Base-by-base conservation (phyloP, 2,113 vertebrate species). In the Aviceda subcristata region DNA sequence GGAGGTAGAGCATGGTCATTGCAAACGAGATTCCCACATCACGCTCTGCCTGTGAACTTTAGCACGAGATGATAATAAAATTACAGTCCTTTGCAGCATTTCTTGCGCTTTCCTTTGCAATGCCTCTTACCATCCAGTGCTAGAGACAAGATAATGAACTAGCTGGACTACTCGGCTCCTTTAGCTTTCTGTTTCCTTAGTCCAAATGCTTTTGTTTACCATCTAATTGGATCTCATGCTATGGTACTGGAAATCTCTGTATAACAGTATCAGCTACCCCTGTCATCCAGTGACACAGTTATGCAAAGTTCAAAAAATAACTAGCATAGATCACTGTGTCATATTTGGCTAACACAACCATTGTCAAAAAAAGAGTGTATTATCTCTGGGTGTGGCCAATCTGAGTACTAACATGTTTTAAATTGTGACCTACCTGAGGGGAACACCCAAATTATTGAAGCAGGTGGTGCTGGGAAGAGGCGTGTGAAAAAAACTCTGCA, bases 391-490 rank as follows among this genome's bases (percentile, higher is more conserved):
- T 94, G 97, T 91, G 96, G 78, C 36, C 55, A 94, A 60, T 84
- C 59, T 97, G 48, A 92, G 95, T 96, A 88, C 71, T 86, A 94
- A 96, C 97, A 97, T 94, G 95, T 93, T 95, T 91, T 94, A 91
- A 91, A 92, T 79, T 92, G 72, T 95, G 90, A 94, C 51, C 77
- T 95, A 96, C 92, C 91, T 93, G 76, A 92, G 66, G 90, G 87
- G 95, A 97, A 96, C 91, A 90, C 88, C 81, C 93, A 94, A 94
- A 92, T 88, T 32, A 92, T 45, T 84, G 88, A 93, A 92, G 94
- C 81, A 97, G 94, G 73, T 90, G 92, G 59, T 97, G 81, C 72
- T 97, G 94, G 95, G 91, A 96, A 95, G 71, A 92, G 72, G 75
- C 3, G 17, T 96, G 89, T 93, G 97, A 95, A 92, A 95, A 94